Evolutionary conservation across 1,140 invertebrate species (phyloP).

Genomic region (Drosophila kepulauana): DNA sequence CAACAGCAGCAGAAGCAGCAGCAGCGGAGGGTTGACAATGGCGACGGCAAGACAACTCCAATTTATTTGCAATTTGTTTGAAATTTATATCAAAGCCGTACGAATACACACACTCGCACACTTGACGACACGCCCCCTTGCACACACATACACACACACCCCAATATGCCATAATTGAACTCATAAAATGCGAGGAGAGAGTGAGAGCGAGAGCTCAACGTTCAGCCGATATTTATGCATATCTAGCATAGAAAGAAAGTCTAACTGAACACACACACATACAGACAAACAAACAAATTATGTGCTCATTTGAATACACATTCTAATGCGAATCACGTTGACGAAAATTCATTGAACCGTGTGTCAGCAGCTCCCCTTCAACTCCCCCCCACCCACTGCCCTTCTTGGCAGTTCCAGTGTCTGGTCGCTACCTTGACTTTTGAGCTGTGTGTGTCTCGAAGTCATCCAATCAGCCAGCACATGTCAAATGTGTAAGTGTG

Average conservation of each 20-base stretch:
- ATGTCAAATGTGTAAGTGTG: constrained; percentile 17
- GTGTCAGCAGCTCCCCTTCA: constrained; percentile 1
- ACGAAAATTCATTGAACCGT: constrained; percentile 81
- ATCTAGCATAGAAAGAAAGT: constrained; percentile 10
- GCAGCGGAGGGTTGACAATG: constrained; percentile 64
- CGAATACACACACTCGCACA: constrained; percentile 23
- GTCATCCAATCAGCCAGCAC: constrained; percentile 19
- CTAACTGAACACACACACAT: constrained; percentile 65
- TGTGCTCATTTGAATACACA: constrained; percentile 82
- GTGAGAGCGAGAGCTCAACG: constrained; percentile 31
- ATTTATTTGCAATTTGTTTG: constrained; percentile 83
- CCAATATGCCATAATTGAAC: constrained; percentile 61
- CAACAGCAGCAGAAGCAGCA: too few species aligned
- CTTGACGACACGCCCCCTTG: constrained; percentile 3
- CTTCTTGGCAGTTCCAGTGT: not conserved
- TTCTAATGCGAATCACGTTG: constrained; percentile 83
- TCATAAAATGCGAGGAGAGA: constrained; percentile 66
- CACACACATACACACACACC: constrained; percentile 35
- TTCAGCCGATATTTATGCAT: constrained; percentile 56
- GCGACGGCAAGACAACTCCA: constrained; percentile 72
- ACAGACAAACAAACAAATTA: constrained; percentile 79
- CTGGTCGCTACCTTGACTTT: constrained; percentile 21
- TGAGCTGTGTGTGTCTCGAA: constrained; percentile 6
- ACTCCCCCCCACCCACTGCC: too few species aligned
- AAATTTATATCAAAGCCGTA: constrained; percentile 77